Conservation (phyloP, 2,797 vertebrate genomes). For the Cirrhinus molitorella region DNA sequence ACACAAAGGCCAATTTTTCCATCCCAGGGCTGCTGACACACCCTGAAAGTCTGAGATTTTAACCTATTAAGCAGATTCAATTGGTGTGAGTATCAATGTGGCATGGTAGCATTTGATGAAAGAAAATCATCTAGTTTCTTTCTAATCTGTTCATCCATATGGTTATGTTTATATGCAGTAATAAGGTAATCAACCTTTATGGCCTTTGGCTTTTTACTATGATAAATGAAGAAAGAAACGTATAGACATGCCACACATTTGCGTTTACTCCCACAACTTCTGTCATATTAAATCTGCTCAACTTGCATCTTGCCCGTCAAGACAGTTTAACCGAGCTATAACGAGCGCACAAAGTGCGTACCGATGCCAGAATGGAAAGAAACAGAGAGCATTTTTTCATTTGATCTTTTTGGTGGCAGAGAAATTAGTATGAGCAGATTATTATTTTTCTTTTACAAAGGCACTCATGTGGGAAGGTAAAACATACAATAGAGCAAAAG, state of each 20-base stretch:
- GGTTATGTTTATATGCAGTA: neutral
- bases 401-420: conserved; percentile 59
- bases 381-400: conserved; percentile 34
- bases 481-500: conserved; percentile 42
- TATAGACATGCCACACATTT: conserved; percentile 36
- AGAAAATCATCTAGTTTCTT: neutral
- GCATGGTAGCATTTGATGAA: conserved; percentile 23
- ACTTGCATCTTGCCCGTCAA: conserved; percentile 5
- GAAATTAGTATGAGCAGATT: conserved; percentile 62
- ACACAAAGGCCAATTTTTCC: conserved; percentile 41
- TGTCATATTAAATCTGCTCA: conserved; percentile 38
- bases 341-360: neutral
- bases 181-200: neutral
- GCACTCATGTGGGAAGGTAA: conserved; percentile 52
- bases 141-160: neutral
- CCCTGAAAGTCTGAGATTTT: conserved; percentile 41
- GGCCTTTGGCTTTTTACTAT: conserved; percentile 3
- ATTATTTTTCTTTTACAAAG: conserved; percentile 63
- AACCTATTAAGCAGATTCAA: conserved; percentile 14
- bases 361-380: conserved; percentile 29
- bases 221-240: conserved; percentile 31
- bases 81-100: conserved; percentile 1
- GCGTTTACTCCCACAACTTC: conserved; percentile 26
- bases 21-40: conserved; percentile 51
- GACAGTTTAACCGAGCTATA: conserved; percentile 24